Percentiles rank a stretch among this genome's conserved stretches.
These are phyloP conservation scores for Tridacna crocea DNA, from an alignment of 2,888 invertebrate genomes.

Conservation along the genomic window DNA sequence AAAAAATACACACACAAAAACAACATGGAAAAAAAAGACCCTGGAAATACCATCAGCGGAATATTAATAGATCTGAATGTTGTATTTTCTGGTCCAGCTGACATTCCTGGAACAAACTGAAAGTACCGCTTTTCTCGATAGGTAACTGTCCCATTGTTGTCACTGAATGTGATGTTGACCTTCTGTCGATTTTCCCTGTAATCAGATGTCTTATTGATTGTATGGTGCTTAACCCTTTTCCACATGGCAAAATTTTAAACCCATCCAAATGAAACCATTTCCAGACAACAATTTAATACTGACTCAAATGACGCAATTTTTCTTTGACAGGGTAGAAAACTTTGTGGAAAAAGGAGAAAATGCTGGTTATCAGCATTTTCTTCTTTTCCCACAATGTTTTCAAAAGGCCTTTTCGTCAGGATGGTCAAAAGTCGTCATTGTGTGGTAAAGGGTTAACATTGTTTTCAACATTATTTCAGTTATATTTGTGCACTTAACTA, in stretches of 20 bases:
- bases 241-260: not conserved
- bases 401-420: too few species aligned
- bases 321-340: not conserved
- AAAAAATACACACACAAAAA: too few species aligned
- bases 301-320: too few species aligned
- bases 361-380: not conserved
- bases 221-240: too few species aligned
- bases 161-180: slow-evolving; percentile 88
- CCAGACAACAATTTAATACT: too few species aligned
- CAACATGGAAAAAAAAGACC: too few species aligned
- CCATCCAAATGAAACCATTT: too few species aligned
- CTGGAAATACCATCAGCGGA: slow-evolving; percentile 90
- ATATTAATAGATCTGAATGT: slow-evolving; percentile 91
- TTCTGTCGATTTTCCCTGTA: slow-evolving; percentile 80
- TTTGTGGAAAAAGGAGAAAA: not conserved
- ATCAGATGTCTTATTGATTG: not conserved
- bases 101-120: slow-evolving; percentile 89
- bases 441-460: too few species aligned
- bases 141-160: slow-evolving; percentile 88
- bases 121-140: slow-evolving; percentile 89
- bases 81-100: slow-evolving; percentile 89
- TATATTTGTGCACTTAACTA: too few species aligned
- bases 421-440: too few species aligned
- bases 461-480: too few species aligned
- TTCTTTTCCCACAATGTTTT: not conserved